phyloP scores from a whole-genome alignment of 2,888 invertebrate genomes.

The Philopedon plagiatum region DNA sequence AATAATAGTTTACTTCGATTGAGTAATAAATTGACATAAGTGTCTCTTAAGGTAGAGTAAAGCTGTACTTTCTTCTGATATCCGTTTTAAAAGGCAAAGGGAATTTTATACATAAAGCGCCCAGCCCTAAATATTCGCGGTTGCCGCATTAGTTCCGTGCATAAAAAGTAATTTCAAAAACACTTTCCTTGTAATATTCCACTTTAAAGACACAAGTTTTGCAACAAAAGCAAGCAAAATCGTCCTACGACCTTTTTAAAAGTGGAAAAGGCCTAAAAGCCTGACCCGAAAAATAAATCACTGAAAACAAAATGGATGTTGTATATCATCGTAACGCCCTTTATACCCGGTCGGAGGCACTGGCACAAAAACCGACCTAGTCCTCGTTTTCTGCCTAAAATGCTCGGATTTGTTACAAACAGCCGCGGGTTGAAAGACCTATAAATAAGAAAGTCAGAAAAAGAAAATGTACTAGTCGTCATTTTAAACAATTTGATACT shows the following conservation, averaged over 20 bases:
- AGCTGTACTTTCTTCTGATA: no score
- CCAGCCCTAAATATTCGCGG: no score
- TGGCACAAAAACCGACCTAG: conserved; percentile 13
- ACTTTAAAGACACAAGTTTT: background rate
- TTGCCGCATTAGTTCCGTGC: no score
- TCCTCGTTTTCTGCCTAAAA: conserved; percentile 18
- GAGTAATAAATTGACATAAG: no score
- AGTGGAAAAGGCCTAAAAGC: conserved; percentile 15
- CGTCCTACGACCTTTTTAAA: conserved; percentile 3
- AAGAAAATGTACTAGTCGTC: background rate
- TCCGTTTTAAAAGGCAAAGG: no score
- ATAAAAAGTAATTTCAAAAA: background rate
- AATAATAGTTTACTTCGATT: no score
- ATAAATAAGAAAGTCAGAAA: background rate
- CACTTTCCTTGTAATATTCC: background rate
- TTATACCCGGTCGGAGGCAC: conserved; percentile 2
- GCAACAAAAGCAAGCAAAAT: background rate
- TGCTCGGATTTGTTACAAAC: conserved; percentile 10
- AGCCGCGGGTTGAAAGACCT: conserved; percentile 15
- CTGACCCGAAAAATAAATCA: conserved; percentile 34
- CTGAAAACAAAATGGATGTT: conserved; percentile 32
- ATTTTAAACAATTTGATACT: background rate
- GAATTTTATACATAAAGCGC: no score
- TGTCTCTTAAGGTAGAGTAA: no score
- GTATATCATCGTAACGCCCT: conserved; percentile 35